These are phyloP conservation scores for Neoseiulus cucumeris DNA, from an alignment of 1,140 invertebrate species.

Conservation along the genomic window DNA sequence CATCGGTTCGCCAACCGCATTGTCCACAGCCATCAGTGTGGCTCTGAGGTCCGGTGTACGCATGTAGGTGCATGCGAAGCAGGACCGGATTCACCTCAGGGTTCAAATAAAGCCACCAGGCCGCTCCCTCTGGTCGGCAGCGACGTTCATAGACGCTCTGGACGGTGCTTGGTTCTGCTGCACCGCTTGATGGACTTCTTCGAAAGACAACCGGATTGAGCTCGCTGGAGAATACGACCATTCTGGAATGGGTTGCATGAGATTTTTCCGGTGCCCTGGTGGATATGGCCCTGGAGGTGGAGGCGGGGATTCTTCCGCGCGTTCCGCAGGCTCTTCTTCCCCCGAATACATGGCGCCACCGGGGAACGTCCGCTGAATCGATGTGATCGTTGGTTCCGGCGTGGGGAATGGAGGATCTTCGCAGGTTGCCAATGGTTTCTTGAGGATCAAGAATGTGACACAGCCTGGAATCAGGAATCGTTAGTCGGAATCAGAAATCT, in stretches of 20 bases:
- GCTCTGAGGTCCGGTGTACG: too few relatives aligned
- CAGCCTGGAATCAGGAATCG: background rate
- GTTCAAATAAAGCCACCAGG: background rate
- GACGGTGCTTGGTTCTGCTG: background rate
- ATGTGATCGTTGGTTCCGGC: constrained; percentile 2
- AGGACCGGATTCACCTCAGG: too few relatives aligned
- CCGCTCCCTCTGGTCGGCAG: background rate
- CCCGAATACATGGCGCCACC: constrained; percentile 1
- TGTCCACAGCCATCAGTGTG: too few relatives aligned
- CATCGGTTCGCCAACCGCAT: too few relatives aligned
- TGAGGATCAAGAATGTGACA: background rate
- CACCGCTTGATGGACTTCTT: background rate
- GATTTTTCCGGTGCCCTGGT: background rate
- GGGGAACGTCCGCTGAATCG: background rate
- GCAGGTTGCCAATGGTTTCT: background rate
- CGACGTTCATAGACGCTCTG: background rate
- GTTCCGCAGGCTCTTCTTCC: background rate
- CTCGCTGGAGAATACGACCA: constrained; percentile 4
- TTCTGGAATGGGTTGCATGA: constrained; percentile 1
- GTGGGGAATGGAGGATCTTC: background rate
- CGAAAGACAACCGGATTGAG: constrained; percentile 2
- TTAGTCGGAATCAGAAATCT: too few relatives aligned
- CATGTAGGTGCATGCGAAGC: too few relatives aligned
- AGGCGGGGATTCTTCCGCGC: background rate
- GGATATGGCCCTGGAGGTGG: background rate